phyloP scores from a whole-genome alignment of 1,140 invertebrate genomes.

The Drosophila lacteicornis region DNA sequence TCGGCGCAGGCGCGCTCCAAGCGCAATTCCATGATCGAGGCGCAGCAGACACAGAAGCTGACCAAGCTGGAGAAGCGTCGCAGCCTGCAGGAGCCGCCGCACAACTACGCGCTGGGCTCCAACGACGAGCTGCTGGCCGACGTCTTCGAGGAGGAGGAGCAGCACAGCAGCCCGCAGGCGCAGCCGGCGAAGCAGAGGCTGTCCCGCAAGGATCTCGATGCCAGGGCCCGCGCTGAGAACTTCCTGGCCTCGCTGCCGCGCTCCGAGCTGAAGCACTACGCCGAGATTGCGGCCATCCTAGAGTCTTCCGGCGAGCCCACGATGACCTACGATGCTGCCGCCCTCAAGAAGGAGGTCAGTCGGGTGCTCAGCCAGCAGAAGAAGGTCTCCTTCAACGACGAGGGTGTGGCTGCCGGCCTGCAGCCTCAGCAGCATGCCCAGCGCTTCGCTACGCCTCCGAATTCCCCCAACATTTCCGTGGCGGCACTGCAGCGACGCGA shows the following conservation, averaged over 20 bases:
- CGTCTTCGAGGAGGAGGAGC: conserved; percentile 87
- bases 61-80: conserved; percentile 88
- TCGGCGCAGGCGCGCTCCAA: conserved; percentile 86
- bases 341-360: conserved; percentile 88
- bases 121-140: conserved; percentile 85
- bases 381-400: conserved; percentile 86
- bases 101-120: conserved; percentile 87
- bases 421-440: conserved; percentile 68
- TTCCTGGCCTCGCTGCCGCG: conserved; percentile 79
- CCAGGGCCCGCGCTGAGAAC: conserved; percentile 75
- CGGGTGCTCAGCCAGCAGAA: conserved; percentile 89
- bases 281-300: conserved; percentile 88
- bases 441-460: conserved; percentile 88
- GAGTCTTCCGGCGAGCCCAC: conserved; percentile 87
- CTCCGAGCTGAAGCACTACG: conserved; percentile 84
- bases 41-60: conserved; percentile 86
- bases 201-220: conserved; percentile 85
- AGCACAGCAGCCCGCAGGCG: conserved; percentile 67
- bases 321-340: conserved; percentile 89
- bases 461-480: conserved; percentile 90
- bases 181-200: conserved; percentile 85
- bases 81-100: conserved; percentile 90
- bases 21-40: conserved; percentile 93
- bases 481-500: conserved; percentile 65
- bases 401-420: conserved; percentile 66